Percentiles rank a stretch among this genome's conserved stretches.
Conservation (phyloP, 2,888 invertebrate genomes). For the Drosophila tripunctata region DNA sequence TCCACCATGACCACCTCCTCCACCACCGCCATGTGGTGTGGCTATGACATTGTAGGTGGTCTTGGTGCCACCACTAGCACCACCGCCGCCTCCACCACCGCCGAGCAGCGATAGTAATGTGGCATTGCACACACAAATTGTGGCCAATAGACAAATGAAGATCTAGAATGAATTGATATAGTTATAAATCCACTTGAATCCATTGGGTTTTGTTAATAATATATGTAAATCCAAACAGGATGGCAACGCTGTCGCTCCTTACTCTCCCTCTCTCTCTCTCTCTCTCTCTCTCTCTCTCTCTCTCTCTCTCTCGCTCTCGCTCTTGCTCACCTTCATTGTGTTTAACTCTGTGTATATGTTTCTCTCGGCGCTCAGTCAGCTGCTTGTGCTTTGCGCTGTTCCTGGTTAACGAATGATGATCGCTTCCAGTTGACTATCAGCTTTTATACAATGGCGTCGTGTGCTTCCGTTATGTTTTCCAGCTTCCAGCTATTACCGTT, state of each 20-base stretch:
- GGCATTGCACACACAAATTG: constrained; percentile 68
- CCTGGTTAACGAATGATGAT: constrained; percentile 70
- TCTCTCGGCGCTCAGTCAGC: constrained; percentile 15
- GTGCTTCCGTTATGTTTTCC: constrained; percentile 11
- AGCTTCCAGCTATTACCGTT: constrained; percentile 53
- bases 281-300: constrained; percentile 27
- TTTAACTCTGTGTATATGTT: constrained; percentile 19
- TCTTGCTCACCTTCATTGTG: constrained; percentile 68
- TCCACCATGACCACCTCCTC: constrained; percentile 38
- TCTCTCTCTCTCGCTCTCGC: background rate
- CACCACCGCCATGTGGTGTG: constrained; percentile 50
- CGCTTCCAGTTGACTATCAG: constrained; percentile 51
- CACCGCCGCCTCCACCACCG: constrained; percentile 48
- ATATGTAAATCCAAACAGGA: too few species aligned
- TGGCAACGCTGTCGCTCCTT: too few species aligned
- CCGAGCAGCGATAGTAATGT: constrained; percentile 71
- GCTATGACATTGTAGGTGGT: constrained; percentile 69
- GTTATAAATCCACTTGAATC: constrained; percentile 31
- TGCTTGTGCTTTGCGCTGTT: constrained; percentile 53
- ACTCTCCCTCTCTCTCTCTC: background rate
- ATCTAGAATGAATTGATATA: constrained; percentile 45
- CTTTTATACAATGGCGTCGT: constrained; percentile 73
- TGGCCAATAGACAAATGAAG: constrained; percentile 74
- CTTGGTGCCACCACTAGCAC: constrained; percentile 36
- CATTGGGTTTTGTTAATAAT: too few species aligned